Conservation (phyloP, 2,113 vertebrate genomes). For the Myiozetetes cayanensis region DNA sequence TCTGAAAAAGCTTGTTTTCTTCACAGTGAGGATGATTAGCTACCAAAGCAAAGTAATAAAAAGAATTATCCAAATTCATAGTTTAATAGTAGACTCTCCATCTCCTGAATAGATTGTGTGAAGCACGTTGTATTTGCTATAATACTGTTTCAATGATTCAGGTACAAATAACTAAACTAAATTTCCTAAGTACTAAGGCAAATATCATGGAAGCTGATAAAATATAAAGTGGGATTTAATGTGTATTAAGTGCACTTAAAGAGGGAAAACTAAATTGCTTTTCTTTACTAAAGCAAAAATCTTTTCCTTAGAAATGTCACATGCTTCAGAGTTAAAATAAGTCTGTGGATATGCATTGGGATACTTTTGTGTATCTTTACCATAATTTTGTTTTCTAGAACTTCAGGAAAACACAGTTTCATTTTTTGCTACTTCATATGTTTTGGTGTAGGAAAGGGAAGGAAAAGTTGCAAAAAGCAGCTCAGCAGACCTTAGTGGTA, state of each 20-base stretch:
- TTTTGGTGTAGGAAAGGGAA: conserved; percentile 48
- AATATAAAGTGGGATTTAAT: neutral
- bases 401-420: neutral
- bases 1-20: neutral
- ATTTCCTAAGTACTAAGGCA: neutral
- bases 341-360: neutral
- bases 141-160: neutral
- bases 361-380: neutral
- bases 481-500: conserved; percentile 59
- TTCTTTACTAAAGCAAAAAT: neutral
- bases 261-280: neutral
- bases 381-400: neutral
- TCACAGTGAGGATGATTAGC: neutral
- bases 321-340: neutral
- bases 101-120: neutral
- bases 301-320: neutral
- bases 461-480: conserved; percentile 54
- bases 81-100: neutral
- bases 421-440: neutral
- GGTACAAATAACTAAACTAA: neutral
- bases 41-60: neutral
- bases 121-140: neutral
- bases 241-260: neutral
- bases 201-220: neutral
- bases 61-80: neutral